phyloP scores from a whole-genome alignment of 2,888 invertebrate species.

The Heliconius charithonia region DNA sequence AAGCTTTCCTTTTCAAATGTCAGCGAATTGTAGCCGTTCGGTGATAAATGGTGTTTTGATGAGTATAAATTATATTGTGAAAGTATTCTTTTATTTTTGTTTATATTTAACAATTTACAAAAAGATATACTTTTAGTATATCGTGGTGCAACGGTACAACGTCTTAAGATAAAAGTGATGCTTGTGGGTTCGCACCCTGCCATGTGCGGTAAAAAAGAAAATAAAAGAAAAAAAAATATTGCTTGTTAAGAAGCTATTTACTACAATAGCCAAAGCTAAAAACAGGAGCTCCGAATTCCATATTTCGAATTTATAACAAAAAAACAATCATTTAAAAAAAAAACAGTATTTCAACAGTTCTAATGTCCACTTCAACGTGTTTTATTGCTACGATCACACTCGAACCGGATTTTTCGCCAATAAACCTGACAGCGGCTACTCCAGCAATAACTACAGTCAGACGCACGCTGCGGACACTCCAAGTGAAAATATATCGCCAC shows the following conservation, averaged over 20 bases:
- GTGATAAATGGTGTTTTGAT: slow-evolving; percentile 42
- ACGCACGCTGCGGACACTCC: slow-evolving; percentile 68
- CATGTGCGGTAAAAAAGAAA: no score
- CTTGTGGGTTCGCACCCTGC: no score
- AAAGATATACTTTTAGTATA: background rate
- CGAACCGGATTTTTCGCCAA: slow-evolving; percentile 52
- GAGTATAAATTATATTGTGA: slow-evolving; percentile 38
- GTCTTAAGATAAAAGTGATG: background rate
- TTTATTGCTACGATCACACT: slow-evolving; percentile 33
- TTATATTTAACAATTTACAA: slow-evolving; percentile 9
- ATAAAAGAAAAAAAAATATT: no score
- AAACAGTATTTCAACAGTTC: background rate
- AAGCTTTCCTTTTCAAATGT: slow-evolving; percentile 40
- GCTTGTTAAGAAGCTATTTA: background rate
- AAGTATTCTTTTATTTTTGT: background rate
- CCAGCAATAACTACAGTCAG: slow-evolving; percentile 75
- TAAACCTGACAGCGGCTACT: slow-evolving; percentile 64
- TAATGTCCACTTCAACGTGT: slow-evolving; percentile 27
- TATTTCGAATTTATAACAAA: background rate
- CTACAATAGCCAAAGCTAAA: background rate
- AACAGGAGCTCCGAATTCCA: background rate
- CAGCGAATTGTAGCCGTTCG: slow-evolving; percentile 37
- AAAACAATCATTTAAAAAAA: background rate
- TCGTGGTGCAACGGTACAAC: background rate
- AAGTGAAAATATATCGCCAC: slow-evolving; percentile 71